Evolutionary conservation across 2,797 vertebrate genomes (phyloP), one percentile per base, ranked within the genome.

Genomic region (Masticophis lateralis): DNA sequence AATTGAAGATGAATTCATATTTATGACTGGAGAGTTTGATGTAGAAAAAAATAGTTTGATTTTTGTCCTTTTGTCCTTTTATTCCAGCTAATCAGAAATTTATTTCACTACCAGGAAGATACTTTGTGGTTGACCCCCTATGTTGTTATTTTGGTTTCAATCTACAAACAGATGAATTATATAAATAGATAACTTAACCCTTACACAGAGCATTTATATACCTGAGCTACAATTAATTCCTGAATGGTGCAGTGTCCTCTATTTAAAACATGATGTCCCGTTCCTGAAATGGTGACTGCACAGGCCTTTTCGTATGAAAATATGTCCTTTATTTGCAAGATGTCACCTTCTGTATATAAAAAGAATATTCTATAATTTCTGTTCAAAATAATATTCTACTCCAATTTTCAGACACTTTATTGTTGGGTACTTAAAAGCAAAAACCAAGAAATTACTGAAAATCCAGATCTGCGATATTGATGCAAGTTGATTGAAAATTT

Each of bases 341-440:
- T 51, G 0, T 11, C 61, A 88, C 86, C 51, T 87, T 63, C 20
- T 27, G 0, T 55, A 14, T 61, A 1, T 91, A 55, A 2, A 89
- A n/a, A 83, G 27, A 51, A 83, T 18, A 55, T 51, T n/a, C 56
- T n/a, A 47, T 12, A 0, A 13, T 0, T 12, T 91, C 18, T 89
- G 87, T 12, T 63, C 94, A 27, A 32, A 47, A 93, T 95, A 93
- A 4, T 93, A 92, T 94, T 20, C n/a, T 32, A 3, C 89, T 93
- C 51, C 43, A 55, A 22, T 94, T 51, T 95, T 90, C 63, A 60
- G 61, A 61, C 9, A 63, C 94, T 97, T 95, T 95, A 94, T 96
- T 95, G 95, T 69, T 90, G 95, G 93, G 93, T 88, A 92, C 91
- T 88, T 86, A 93, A 95, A 93, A 63, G 90, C 57, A 93, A 92